Percentiles rank a stretch among this genome's conserved stretches.
These are phyloP conservation scores for Tamandua tetradactyla DNA, from an alignment of 2,797 vertebrate genomes.

Conservation along the genomic window DNA sequence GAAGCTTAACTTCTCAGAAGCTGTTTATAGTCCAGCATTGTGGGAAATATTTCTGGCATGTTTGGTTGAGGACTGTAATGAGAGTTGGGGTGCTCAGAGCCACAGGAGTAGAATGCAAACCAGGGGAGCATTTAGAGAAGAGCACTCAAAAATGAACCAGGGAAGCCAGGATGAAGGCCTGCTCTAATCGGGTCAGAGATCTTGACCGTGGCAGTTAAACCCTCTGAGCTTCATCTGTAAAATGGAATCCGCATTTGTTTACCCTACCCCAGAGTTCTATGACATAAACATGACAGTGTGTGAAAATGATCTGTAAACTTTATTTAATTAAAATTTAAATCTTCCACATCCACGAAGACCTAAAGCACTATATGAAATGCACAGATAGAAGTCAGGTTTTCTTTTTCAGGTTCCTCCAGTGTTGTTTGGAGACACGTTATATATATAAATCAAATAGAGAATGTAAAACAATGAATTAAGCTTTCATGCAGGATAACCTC, in stretches of 20 bases:
- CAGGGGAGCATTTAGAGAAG: background rate
- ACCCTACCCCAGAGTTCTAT: background rate
- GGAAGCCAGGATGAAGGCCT: background rate
- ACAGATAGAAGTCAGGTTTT: background rate
- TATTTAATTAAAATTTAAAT: constrained; percentile 29
- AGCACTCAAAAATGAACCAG: background rate
- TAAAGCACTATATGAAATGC: background rate
- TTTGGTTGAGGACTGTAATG: background rate
- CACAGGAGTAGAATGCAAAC: background rate
- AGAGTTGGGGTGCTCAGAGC: background rate
- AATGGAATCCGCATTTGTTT: background rate
- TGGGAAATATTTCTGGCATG: background rate
- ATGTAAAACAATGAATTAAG: background rate
- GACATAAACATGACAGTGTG: background rate
- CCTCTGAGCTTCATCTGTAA: background rate
- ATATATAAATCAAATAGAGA: background rate
- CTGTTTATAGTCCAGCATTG: background rate
- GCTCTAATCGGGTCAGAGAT: background rate
- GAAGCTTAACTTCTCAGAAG: background rate
- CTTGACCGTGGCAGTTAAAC: background rate
- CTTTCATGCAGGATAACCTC: too few relatives aligned
- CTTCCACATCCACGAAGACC: background rate
- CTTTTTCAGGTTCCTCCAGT: background rate
- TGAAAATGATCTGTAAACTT: background rate
- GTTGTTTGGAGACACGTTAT: background rate